Evolutionary conservation across 2,888 invertebrate species (phyloP).

Genomic region (Ceramica pisi): DNA sequence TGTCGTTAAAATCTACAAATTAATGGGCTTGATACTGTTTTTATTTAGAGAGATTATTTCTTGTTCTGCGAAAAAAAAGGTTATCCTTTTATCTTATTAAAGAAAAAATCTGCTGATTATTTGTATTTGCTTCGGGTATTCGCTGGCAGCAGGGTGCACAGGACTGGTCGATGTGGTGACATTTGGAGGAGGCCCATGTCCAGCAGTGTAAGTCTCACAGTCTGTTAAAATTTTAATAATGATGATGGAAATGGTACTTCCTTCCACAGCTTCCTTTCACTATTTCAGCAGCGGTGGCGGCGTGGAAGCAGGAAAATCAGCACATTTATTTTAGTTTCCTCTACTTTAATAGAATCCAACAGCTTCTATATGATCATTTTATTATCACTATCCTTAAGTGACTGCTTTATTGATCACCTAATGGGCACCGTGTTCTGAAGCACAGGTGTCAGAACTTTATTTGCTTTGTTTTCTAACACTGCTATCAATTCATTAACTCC

Average conservation of each 20-base stretch:
- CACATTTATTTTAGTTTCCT: conserved; percentile 17
- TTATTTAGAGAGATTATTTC: background rate
- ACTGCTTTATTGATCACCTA: conserved; percentile 41
- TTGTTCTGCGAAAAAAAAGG: background rate
- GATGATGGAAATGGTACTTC: background rate
- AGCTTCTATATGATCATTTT: conserved; percentile 26
- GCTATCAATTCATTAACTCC: conserved; percentile 61
- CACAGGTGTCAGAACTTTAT: conserved; percentile 58
- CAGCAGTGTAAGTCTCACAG: too few relatives aligned
- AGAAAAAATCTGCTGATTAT: too few relatives aligned
- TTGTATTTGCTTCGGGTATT: too few relatives aligned
- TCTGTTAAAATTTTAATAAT: too few relatives aligned
- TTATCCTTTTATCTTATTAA: background rate
- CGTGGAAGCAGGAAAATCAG: background rate
- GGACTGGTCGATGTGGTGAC: too few relatives aligned
- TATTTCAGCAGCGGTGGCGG: too few relatives aligned
- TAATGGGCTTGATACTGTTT: too few relatives aligned
- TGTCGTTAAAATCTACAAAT: too few relatives aligned
- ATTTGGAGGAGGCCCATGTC: too few relatives aligned
- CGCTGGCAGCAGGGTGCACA: too few relatives aligned
- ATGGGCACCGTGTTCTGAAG: conserved; percentile 36
- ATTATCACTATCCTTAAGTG: conserved; percentile 41
- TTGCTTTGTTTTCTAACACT: conserved; percentile 62
- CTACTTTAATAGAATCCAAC: conserved; percentile 13
- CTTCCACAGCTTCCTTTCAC: background rate